Evolutionary conservation across 2,888 invertebrate species (phyloP).

Genomic region (Acleris cristana): DNA sequence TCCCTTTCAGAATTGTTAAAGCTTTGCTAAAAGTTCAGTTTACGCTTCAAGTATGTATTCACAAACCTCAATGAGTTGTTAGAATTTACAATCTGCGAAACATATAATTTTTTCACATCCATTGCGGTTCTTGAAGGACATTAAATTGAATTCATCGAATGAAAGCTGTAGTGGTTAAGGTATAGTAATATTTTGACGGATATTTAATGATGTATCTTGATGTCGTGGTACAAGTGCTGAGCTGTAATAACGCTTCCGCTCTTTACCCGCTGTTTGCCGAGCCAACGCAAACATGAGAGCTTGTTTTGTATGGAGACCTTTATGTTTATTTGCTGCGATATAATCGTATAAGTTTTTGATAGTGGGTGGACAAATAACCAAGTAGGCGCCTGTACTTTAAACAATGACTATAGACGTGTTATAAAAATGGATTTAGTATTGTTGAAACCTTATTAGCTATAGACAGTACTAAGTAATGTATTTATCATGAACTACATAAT

Average conservation of each 20-base stretch:
- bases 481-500: no score
- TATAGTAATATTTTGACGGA: slow-evolving; percentile 12
- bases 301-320: slow-evolving; percentile 52
- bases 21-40: slow-evolving; percentile 57
- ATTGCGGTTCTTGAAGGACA: slow-evolving; percentile 37
- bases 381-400: not conserved
- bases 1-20: slow-evolving; percentile 60
- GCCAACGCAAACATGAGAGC: slow-evolving; percentile 71
- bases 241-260: slow-evolving; percentile 77
- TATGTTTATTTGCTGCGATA: slow-evolving; percentile 52
- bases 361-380: slow-evolving; percentile 13
- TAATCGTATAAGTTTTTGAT: slow-evolving; percentile 31
- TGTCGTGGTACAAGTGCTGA: slow-evolving; percentile 49
- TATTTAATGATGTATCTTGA: slow-evolving; percentile 33
- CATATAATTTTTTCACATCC: slow-evolving; percentile 6
- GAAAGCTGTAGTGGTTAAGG: slow-evolving; percentile 43
- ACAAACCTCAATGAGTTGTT: slow-evolving; percentile 31
- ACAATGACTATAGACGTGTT: not conserved
- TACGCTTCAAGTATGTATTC: slow-evolving; percentile 52
- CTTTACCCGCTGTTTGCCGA: slow-evolving; percentile 74
- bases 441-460: no score
- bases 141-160: rapidly evolving
- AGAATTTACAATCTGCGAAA: slow-evolving; percentile 15
- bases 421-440: not conserved
- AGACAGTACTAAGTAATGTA: no score